These are phyloP conservation scores for Motacilla tschutschensis DNA, from an alignment of 2,113 vertebrate genomes.

Conservation along the genomic window DNA sequence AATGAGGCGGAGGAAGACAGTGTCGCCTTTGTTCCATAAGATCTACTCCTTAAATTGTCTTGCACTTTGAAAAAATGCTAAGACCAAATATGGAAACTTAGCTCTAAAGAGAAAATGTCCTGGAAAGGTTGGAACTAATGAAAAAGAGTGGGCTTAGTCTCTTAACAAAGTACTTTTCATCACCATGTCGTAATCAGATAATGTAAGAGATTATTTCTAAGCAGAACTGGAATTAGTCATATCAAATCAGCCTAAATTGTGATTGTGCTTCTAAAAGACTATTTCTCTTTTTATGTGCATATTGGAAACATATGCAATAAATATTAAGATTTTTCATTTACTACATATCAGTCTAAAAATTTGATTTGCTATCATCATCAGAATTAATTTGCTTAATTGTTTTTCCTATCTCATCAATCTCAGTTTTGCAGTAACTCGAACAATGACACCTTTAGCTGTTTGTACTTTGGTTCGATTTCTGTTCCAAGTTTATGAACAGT, in stretches of 20 bases:
- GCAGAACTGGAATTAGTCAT: neutral
- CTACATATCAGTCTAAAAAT: conserved; percentile 69
- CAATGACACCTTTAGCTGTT: conserved; percentile 80
- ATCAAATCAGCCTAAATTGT: neutral
- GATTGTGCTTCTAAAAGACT: neutral
- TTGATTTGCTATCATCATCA: conserved; percentile 74
- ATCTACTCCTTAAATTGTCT: neutral
- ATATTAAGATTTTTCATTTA: conserved; percentile 74
- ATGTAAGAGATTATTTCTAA: neutral
- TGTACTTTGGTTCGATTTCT: conserved; percentile 85
- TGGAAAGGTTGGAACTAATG: neutral
- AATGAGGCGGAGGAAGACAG: neutral
- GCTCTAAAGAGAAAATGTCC: neutral
- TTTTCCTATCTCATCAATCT: conserved; percentile 77
- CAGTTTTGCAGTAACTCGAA: conserved; percentile 73
- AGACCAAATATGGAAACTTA: neutral
- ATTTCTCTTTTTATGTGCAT: conserved; percentile 29
- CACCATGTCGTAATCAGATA: neutral
- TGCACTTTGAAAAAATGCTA: neutral
- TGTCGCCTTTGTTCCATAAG: neutral
- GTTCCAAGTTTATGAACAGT: conserved; percentile 83
- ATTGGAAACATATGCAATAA: conserved; percentile 65
- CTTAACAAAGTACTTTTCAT: neutral
- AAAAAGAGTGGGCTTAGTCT: neutral
- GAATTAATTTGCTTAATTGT: conserved; percentile 84